Percentiles rank a stretch among this genome's conserved stretches.
Conservation (phyloP, 2,797 vertebrate species). For the Phalanger gymnotis region DNA sequence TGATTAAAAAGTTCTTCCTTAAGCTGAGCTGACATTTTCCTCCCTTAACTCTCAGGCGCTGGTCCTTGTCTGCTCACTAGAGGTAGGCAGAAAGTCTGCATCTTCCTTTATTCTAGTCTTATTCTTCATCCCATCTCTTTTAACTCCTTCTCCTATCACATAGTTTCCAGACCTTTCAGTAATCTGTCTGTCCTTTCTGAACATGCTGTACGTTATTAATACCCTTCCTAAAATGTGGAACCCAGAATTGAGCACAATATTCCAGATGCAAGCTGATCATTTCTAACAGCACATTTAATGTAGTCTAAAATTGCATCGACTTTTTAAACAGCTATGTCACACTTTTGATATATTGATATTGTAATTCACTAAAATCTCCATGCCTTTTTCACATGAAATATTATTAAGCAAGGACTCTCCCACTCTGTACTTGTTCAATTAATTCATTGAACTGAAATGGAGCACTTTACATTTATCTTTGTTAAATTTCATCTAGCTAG, state of each 20-base stretch:
- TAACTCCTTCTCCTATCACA: neutral
- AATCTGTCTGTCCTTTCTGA: neutral
- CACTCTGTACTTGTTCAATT: neutral
- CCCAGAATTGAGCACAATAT: neutral
- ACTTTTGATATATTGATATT: neutral
- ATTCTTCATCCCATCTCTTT: neutral
- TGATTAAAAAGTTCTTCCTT: neutral
- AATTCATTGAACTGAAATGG: neutral
- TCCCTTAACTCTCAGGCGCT: neutral
- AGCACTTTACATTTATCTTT: neutral
- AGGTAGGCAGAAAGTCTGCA: neutral
- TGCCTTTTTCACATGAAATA: neutral
- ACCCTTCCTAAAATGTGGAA: neutral
- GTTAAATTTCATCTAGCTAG: neutral
- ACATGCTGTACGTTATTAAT: neutral
- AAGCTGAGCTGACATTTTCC: neutral
- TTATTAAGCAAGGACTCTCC: neutral
- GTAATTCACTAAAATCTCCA: neutral
- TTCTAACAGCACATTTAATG: neutral
- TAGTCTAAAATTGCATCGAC: neutral
- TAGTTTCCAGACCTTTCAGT: neutral
- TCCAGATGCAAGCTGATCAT: neutral
- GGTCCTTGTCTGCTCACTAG: neutral
- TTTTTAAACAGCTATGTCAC: neutral
- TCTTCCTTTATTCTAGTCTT: neutral